Conservation (phyloP, 2,113 vertebrate genomes). For the Aspiorhynchus laticeps region DNA sequence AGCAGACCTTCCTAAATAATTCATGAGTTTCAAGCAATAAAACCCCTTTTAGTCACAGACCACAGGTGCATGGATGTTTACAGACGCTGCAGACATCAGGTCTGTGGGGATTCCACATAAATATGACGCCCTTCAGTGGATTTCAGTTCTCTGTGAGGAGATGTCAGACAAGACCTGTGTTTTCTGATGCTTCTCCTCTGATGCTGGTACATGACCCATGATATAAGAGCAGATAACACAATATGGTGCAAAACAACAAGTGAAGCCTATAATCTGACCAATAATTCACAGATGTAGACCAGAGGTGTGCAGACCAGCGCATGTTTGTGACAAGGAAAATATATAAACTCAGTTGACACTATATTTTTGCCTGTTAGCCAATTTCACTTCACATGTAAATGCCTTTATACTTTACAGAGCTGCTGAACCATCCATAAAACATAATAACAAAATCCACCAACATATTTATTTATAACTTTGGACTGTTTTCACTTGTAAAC, state of each 20-base stretch:
- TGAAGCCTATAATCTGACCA: neutral
- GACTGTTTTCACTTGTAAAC: no score
- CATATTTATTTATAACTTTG: no score
- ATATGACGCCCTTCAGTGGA: neutral
- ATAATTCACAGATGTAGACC: neutral
- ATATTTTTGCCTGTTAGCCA: no score
- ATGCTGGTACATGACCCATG: neutral
- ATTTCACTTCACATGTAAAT: no score
- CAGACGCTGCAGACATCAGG: conserved; percentile 4
- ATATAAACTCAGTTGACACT: no score
- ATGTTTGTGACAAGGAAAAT: no score
- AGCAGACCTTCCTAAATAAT: conserved; percentile 12
- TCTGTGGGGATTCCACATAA: neutral
- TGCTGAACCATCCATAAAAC: no score
- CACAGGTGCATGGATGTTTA: neutral
- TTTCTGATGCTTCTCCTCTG: neutral
- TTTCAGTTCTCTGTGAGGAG: conserved; percentile 6
- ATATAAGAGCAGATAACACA: neutral
- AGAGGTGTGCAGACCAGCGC: neutral
- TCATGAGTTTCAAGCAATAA: conserved; percentile 4
- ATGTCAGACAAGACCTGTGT: neutral
- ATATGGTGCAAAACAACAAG: neutral
- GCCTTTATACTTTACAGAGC: no score
- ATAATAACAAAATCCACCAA: no score
- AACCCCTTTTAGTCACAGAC: conserved; percentile 7